Evolutionary conservation across 2,888 invertebrate genomes (phyloP).

Genomic region (Prostheceraeus crozeri): DNA sequence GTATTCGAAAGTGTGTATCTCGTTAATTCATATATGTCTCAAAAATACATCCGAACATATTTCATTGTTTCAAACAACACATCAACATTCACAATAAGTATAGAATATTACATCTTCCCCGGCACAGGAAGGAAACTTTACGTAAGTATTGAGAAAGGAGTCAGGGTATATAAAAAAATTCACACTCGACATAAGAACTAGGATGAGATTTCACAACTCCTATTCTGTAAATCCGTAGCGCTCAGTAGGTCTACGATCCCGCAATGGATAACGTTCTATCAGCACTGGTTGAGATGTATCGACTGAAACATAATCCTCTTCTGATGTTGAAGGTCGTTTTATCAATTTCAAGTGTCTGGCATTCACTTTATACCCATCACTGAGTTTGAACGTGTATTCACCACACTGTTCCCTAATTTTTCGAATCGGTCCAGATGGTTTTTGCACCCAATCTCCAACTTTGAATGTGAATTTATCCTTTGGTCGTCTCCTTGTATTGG

Average conservation of each 20-base stretch:
- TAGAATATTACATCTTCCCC: no score
- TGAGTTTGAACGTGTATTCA: slow-evolving; percentile 21
- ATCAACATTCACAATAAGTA: no score
- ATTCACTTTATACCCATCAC: slow-evolving; percentile 27
- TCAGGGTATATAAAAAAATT: no score
- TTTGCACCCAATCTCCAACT: slow-evolving; percentile 8
- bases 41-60: no score
- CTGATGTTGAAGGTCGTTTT: slow-evolving; percentile 21
- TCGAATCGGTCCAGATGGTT: slow-evolving; percentile 18
- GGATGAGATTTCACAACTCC: no score
- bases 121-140: no score
- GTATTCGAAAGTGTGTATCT: no score
- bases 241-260: slow-evolving; percentile 20
- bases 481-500: slow-evolving; percentile 20
- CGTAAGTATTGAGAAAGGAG: no score
- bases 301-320: slow-evolving; percentile 22
- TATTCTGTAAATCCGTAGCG: no score
- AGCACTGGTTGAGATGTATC: background rate
- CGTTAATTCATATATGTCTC: no score
- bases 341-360: slow-evolving; percentile 26
- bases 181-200: no score
- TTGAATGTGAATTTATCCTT: slow-evolving; percentile 3
- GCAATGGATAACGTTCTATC: slow-evolving; percentile 20
- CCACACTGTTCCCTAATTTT: slow-evolving; percentile 13
- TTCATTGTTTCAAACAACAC: no score